Evolutionary conservation across 2,797 vertebrate species (phyloP), one percentile per base, ranked within the genome.

Genomic region (Xerus rutilus): DNA sequence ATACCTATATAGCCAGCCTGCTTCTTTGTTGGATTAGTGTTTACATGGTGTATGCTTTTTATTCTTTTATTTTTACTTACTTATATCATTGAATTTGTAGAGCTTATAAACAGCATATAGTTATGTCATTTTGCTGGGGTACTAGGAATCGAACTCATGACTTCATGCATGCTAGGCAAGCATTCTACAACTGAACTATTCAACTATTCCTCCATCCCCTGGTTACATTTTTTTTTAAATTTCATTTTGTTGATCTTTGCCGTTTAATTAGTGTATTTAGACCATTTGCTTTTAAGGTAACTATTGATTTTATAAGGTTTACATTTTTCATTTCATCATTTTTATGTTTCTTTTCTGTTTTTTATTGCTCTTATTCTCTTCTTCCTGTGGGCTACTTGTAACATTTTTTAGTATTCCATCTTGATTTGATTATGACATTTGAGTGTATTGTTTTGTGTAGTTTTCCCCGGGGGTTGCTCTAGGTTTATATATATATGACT

Each of bases 341-440:
- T 91, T 95, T 95, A 7, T 52, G 10, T 81, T 81, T 94, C 13
- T 93, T 95, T 91, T 67, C 69, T 83, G 77, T 57, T 90, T 76
- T 30, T 79, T n/a, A 64, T 70, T 85, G 5, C 52, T 89, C 35
- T 90, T 30, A 86, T 83, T 91, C 64, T 93, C 86, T 69, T 39
- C 45, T 93, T 90, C 14, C 39, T 78, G 6, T 78, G n/a, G 54
- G 28, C 91, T 88, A 88, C 10, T 54, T 57, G 79, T 72, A 95
- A 59, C 35, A 81, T 39, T 76, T 95, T 93, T 88, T 85, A 88
- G 30, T n/a, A 45, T 85, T 91, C 23, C 28, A 25, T 91, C n/a
- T 88, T 96, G 49, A 76, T 92, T 93, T 90, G 45, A 79, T 87
- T 79, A 73, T 93, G 77, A 65, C 9, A 72, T 93, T 93, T 78